These are phyloP conservation scores for Agapostemon virescens DNA, from an alignment of 2,888 invertebrate genomes.

Conservation along the genomic window DNA sequence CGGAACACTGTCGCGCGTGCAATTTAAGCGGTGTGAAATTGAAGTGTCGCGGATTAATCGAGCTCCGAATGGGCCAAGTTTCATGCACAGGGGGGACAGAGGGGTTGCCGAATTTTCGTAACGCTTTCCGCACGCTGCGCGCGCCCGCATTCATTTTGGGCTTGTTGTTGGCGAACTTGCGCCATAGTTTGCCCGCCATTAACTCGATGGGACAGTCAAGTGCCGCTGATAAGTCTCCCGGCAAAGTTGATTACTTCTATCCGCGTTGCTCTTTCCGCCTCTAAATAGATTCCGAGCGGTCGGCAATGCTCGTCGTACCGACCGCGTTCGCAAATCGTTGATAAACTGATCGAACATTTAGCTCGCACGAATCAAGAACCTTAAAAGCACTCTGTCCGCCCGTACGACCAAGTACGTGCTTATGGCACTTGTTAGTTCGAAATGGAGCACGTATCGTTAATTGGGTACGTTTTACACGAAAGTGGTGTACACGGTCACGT, in stretches of 20 bases:
- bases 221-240: slow-evolving; percentile 61
- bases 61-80: slow-evolving; percentile 41
- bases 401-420: background rate
- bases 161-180: slow-evolving; percentile 51
- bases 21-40: slow-evolving; percentile 41
- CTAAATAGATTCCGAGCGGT: slow-evolving; percentile 56
- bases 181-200: slow-evolving; percentile 49
- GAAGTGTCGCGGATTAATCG: slow-evolving; percentile 52
- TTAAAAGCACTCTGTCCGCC: slow-evolving; percentile 1
- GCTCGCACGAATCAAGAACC: slow-evolving; percentile 1
- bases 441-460: background rate
- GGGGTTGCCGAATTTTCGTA: slow-evolving; percentile 28
- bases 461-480: background rate
- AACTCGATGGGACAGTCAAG: slow-evolving; percentile 54
- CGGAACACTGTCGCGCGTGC: slow-evolving; percentile 13
- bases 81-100: background rate
- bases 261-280: slow-evolving; percentile 3
- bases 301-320: slow-evolving; percentile 28
- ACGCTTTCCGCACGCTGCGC: slow-evolving; percentile 2
- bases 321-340: slow-evolving; percentile 1
- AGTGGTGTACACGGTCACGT: background rate
- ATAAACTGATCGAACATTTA: slow-evolving; percentile 1
- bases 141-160: slow-evolving; percentile 45
- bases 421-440: slow-evolving; percentile 1
- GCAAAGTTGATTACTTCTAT: slow-evolving; percentile 62